Base-by-base conservation (phyloP, 1,140 invertebrate species). In the Drosophila bocqueti region DNA sequence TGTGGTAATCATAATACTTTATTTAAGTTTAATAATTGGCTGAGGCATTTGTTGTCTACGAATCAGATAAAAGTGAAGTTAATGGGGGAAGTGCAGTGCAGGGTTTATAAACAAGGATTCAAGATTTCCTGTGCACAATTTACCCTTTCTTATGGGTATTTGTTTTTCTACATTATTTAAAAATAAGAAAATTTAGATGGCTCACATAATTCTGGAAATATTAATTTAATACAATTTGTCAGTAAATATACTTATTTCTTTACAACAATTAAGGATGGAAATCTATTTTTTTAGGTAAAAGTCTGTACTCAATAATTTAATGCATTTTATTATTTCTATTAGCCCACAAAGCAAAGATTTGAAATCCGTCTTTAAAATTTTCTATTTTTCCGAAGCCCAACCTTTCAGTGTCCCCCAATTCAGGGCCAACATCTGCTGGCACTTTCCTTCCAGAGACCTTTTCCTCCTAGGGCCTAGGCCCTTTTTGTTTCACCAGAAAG, bases 21-120 rank as follows among this genome's bases (percentile, higher is more conserved):
- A 36, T 45, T 69, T 69, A 69, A 52, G 45, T 67, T 67, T 45
- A 55, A 69, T 69, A 69, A 69, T 69, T 69, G 67, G 64, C 31
- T 21, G 10, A n/a, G 47, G 47, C 38, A n/a, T 68, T 69, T 69
- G 64, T 69, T 42, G 68, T 45, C 13, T 1, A 6, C 9, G 4
- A n/a, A 69, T 29, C 31, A 43, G 47, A 43, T 50, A 34, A 38
- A 24, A 31, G 31, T 63, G 21, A 65, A 61, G 49, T 40, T 40
- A 38, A 55, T 24, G 8, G 52, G 15, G 18, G 34, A 34, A 36
- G 38, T 63, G 18, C 45, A 16, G n/a, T 13, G 29, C 18, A 24
- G 16, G n/a, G 1, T 7, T 8, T 15, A 62, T 45, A 63, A 26
- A 62, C 29, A 47, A 49, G 26, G 24, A 65, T 47, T n/a, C 16